phyloP scores from a whole-genome alignment of 2,797 vertebrate species.

The Lophotriccus pileatus region DNA sequence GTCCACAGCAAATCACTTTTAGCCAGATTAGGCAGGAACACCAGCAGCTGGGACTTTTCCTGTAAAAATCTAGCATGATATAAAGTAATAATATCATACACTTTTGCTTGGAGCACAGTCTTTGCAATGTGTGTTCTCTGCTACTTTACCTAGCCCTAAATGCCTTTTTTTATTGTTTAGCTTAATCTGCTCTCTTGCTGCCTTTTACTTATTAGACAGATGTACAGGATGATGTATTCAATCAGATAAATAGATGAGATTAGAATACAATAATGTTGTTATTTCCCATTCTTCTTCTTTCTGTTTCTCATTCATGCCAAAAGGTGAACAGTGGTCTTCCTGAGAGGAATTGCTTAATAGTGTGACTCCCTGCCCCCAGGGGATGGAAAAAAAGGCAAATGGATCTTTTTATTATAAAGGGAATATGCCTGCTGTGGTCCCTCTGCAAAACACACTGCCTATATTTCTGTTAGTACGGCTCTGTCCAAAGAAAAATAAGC shows the following conservation, averaged over 20 bases:
- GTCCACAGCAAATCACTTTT: background rate
- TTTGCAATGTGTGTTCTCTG: background rate
- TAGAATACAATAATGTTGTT: background rate
- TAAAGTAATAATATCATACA: background rate
- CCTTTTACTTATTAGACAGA: background rate
- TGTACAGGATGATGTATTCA: background rate
- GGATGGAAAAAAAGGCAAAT: background rate
- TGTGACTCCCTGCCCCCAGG: background rate
- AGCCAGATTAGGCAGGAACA: background rate
- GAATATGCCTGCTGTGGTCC: background rate
- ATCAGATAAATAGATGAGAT: background rate
- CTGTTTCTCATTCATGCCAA: background rate
- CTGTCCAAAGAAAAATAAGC: slow-evolving; percentile 43
- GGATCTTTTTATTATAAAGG: background rate
- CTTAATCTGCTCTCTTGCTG: background rate
- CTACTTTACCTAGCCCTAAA: background rate
- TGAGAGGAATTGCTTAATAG: background rate
- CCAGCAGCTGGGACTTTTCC: background rate
- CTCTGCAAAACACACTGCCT: slow-evolving; percentile 8
- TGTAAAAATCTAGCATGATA: background rate
- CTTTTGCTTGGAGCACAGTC: background rate
- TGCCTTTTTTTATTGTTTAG: background rate
- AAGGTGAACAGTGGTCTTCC: background rate
- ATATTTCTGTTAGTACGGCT: slow-evolving; percentile 21
- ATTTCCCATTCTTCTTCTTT: background rate